These are phyloP conservation scores for Dunckerocampus dactyliophorus DNA, from an alignment of 2,113 vertebrate species.

Conservation along the genomic window DNA sequence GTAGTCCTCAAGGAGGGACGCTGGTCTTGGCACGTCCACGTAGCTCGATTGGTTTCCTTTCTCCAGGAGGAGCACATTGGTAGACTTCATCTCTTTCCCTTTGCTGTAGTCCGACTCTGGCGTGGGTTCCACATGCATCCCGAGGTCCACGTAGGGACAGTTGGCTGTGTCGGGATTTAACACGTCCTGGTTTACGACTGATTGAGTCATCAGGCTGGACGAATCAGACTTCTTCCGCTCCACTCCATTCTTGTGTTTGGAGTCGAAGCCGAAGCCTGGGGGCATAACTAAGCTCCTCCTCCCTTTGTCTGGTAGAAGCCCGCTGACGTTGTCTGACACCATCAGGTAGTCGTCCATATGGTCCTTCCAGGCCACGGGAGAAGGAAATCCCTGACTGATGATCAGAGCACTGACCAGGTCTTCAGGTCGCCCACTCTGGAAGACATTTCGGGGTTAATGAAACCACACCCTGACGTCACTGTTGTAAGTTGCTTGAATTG, in stretches of 20 bases:
- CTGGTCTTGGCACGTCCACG: slow-evolving; percentile 35
- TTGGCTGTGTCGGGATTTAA: slow-evolving; percentile 10
- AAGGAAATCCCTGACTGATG: slow-evolving; percentile 77
- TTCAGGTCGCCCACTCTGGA: slow-evolving; percentile 78
- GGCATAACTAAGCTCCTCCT: slow-evolving; percentile 44
- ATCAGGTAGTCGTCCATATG: slow-evolving; percentile 80
- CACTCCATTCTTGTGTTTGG: not conserved
- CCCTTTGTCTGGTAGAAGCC: slow-evolving; percentile 42
- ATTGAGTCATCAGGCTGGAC: no score
- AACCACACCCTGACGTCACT: not conserved
- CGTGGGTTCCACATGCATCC: slow-evolving; percentile 59
- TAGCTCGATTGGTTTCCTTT: slow-evolving; percentile 46
- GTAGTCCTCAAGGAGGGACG: slow-evolving; percentile 69
- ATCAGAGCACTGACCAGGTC: slow-evolving; percentile 77
- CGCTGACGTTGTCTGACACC: slow-evolving; percentile 76
- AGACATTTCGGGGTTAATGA: not conserved
- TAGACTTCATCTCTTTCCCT: slow-evolving; percentile 69
- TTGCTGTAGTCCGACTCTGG: slow-evolving; percentile 77
- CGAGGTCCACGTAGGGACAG: slow-evolving; percentile 77
- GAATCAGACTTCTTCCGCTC: not conserved
- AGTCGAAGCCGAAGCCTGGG: slow-evolving; percentile 62
- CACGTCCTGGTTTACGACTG: not conserved
- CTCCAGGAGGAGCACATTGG: slow-evolving; percentile 71
- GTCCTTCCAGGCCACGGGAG: slow-evolving; percentile 71
- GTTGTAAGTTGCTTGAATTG: not conserved